Evolutionary conservation across 2,888 invertebrate genomes (phyloP).

Genomic region (Stenodera caucasica): DNA sequence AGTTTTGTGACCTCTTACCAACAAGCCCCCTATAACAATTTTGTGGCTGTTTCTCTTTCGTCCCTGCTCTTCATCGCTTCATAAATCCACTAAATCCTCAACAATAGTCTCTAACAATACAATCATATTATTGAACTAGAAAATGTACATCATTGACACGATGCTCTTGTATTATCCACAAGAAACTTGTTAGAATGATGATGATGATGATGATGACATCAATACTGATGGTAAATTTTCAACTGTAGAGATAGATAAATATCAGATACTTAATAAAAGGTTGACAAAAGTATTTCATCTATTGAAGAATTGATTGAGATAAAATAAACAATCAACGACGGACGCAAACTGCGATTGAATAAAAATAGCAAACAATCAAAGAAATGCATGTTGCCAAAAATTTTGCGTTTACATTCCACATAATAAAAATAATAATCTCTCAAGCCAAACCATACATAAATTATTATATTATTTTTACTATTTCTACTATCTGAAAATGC

Average conservation of each 20-base stretch:
- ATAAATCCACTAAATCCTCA: neutral
- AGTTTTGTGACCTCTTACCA: slow-evolving; percentile 6
- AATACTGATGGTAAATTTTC: neutral
- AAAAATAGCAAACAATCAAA: neutral
- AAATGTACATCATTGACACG: slow-evolving; percentile 4
- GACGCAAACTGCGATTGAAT: neutral
- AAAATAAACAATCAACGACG: neutral
- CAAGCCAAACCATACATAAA: too few relatives aligned
- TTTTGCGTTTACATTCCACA: too few relatives aligned
- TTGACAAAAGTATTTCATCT: neutral
- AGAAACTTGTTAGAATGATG: neutral
- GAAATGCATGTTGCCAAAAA: neutral
- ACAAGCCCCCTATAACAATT: neutral
- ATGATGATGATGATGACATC: neutral
- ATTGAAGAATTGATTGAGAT: neutral
- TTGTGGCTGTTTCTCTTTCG: neutral
- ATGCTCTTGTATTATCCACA: neutral
- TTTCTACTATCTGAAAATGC: too few relatives aligned
- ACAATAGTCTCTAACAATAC: neutral
- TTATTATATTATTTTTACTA: too few relatives aligned
- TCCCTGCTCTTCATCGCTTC: neutral
- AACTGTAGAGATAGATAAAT: neutral
- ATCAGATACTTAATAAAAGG: neutral
- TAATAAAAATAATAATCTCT: too few relatives aligned
- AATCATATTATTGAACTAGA: neutral